A percentile compares a stretch with the other conserved stretches of the same genome.
phyloP scores from a whole-genome alignment of 2,888 invertebrate genomes.

The Cylindroiulus punctatus region DNA sequence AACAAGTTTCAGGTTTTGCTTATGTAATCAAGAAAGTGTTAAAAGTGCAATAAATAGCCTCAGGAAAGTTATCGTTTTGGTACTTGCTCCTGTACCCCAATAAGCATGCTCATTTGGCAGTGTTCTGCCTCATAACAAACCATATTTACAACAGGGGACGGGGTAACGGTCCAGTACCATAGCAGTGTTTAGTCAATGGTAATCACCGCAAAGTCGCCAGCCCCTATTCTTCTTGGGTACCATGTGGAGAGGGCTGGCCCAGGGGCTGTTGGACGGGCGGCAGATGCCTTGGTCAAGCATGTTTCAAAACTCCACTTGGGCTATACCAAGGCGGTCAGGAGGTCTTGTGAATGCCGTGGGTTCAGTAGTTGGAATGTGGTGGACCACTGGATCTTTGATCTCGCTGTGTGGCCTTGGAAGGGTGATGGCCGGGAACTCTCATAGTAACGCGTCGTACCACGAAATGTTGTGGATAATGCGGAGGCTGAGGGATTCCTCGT shows the following conservation, averaged over 20 bases:
- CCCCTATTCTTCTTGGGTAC: neutral
- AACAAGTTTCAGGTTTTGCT: no score
- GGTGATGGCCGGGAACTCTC: neutral
- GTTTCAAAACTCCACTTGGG: neutral
- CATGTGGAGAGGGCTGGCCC: slow-evolving; percentile 44
- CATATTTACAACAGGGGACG: no score
- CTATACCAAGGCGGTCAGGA: neutral
- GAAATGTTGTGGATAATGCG: no score
- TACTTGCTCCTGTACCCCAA: no score
- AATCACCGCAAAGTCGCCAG: slow-evolving; percentile 42
- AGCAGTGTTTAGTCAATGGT: neutral
- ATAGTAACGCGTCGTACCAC: neutral
- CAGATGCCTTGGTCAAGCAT: neutral
- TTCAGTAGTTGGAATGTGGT: slow-evolving; percentile 35
- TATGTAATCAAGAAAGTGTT: no score
- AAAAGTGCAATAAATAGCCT: no score
- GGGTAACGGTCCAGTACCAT: neutral
- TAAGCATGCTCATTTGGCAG: no score
- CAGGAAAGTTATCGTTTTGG: no score
- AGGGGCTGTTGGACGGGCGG: slow-evolving; percentile 22
- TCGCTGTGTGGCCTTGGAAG: neutral
- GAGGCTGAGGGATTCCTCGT: neutral
- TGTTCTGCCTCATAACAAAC: no score
- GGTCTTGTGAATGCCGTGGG: neutral
- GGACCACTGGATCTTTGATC: no score